Evolutionary conservation across 1,140 invertebrate genomes (phyloP).

Genomic region (Papilio dardanus): DNA sequence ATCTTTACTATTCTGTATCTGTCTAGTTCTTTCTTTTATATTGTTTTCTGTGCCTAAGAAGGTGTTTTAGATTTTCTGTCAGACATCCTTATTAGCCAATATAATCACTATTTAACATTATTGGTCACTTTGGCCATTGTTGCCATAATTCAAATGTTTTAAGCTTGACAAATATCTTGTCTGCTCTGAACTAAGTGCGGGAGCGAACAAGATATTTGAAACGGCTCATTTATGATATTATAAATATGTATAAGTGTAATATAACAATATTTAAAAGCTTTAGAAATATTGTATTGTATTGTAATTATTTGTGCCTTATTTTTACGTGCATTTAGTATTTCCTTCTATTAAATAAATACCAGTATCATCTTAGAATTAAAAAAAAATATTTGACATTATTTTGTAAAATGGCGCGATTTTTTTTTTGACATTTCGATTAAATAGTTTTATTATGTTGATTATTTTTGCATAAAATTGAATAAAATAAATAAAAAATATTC

Average conservation of each 20-base stretch:
- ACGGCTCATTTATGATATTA: not conserved
- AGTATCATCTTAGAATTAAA: not conserved
- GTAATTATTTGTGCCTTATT: slow-evolving; percentile 20
- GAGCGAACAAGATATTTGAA: too few relatives aligned
- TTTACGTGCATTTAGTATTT: slow-evolving; percentile 23
- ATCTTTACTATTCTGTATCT: too few relatives aligned
- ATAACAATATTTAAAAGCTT: not conserved
- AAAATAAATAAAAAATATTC: not conserved
- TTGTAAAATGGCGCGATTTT: slow-evolving; percentile 17
- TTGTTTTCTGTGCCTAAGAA: too few relatives aligned
- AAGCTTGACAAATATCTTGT: too few relatives aligned
- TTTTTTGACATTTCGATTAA: slow-evolving; percentile 1
- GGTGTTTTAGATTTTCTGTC: too few relatives aligned
- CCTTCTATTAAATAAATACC: not conserved
- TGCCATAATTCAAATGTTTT: too few relatives aligned
- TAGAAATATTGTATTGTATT: slow-evolving; percentile 22
- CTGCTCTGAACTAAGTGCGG: too few relatives aligned
- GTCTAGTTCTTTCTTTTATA: too few relatives aligned
- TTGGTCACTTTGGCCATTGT: not conserved
- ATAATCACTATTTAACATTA: not conserved
- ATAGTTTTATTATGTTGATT: not conserved
- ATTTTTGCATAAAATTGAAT: not conserved
- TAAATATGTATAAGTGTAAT: not conserved
- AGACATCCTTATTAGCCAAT: too few relatives aligned
- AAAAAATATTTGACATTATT: not conserved